Evolutionary conservation across 2,797 vertebrate genomes (phyloP).

Genomic region (Echiichthys vipera): DNA sequence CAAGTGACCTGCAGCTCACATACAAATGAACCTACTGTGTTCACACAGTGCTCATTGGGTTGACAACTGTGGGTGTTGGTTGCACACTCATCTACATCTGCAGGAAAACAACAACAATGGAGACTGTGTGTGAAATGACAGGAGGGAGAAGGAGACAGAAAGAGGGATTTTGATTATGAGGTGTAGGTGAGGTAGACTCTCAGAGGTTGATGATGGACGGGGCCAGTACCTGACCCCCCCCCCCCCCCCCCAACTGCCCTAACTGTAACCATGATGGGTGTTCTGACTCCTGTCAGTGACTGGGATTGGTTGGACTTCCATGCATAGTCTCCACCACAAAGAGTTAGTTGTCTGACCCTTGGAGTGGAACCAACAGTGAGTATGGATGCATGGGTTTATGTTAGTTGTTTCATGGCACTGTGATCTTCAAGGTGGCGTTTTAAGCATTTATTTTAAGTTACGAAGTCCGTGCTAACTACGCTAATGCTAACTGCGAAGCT

Average conservation of each 20-base stretch:
- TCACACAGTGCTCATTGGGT: conserved; percentile 87
- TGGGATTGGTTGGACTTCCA: too few species aligned
- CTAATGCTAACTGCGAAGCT: too few species aligned
- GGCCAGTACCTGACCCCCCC: not conserved
- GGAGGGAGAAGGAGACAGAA: not conserved
- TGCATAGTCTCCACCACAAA: too few species aligned
- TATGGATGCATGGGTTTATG: too few species aligned
- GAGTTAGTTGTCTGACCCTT: too few species aligned
- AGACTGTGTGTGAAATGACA: conserved; percentile 14
- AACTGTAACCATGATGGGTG: conserved; percentile 6
- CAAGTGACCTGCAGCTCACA: conserved; percentile 89
- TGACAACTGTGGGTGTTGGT: conserved; percentile 88
- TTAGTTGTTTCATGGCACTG: too few species aligned
- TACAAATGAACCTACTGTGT: conserved; percentile 90
- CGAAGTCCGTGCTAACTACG: too few species aligned
- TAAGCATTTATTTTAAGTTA: too few species aligned
- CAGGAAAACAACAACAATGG: conserved; percentile 21
- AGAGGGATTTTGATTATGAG: not conserved
- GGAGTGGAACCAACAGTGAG: too few species aligned
- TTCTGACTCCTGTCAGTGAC: too few species aligned
- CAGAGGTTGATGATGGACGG: conserved; percentile 9
- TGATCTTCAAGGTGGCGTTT: too few species aligned
- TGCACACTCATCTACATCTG: conserved; percentile 93
- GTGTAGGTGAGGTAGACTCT: not conserved
- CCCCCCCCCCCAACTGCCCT: not conserved